Evolutionary conservation across 2,888 invertebrate species (phyloP).

Genomic region (Dioctria linearis): DNA sequence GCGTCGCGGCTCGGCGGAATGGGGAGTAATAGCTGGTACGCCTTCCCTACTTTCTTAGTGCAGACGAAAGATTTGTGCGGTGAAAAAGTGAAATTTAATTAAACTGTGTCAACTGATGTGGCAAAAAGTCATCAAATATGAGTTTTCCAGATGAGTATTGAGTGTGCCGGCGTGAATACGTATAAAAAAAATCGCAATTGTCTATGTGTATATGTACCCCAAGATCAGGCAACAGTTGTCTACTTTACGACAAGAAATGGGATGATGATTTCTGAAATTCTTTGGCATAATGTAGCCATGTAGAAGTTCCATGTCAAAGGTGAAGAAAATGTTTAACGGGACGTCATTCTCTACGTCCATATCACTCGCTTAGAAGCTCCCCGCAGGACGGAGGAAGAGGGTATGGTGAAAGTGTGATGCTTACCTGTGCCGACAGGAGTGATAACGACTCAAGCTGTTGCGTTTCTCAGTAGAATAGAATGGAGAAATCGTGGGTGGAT

Average conservation of each 20-base stretch:
- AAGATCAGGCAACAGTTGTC: slow-evolving; percentile 56
- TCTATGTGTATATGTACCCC: slow-evolving; percentile 17
- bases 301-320: slow-evolving; percentile 45
- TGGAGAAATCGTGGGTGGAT: neutral
- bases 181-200: neutral
- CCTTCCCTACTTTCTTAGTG: neutral
- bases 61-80: slow-evolving; percentile 56
- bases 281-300: slow-evolving; percentile 38
- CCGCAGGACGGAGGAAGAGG: neutral
- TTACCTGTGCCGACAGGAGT: slow-evolving; percentile 45
- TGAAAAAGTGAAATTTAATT: slow-evolving; percentile 63
- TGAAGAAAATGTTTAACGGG: slow-evolving; percentile 47
- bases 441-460: slow-evolving; percentile 44
- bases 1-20: neutral
- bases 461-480: slow-evolving; percentile 23
- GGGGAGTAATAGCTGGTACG: neutral
- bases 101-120: slow-evolving; percentile 63
- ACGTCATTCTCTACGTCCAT: slow-evolving; percentile 42
- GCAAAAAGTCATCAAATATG: slow-evolving; percentile 56
- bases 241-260: slow-evolving; percentile 55
- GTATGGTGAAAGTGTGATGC: slow-evolving; percentile 18
- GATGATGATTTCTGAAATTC: slow-evolving; percentile 55
- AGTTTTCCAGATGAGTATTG: slow-evolving; percentile 35
- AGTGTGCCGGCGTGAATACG: slow-evolving; percentile 17
- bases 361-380: neutral